Conservation (phyloP, 2,888 invertebrate species). For the Bellardia pandia region DNA sequence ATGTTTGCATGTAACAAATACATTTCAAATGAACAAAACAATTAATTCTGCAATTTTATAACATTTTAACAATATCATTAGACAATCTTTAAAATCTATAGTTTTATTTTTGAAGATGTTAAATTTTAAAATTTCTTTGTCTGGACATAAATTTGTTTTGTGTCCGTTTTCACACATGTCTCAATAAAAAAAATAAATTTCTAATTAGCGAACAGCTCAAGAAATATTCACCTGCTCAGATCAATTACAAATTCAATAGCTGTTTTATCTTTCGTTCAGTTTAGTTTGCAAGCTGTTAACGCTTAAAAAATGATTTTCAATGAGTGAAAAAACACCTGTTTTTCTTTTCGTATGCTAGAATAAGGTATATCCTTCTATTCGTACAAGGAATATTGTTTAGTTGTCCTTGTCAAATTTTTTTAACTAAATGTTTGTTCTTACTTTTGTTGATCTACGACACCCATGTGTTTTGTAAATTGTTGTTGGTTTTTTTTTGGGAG, state of each 20-base stretch:
- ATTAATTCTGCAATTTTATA: conserved; percentile 34
- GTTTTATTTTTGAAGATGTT: neutral
- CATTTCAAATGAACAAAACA: neutral
- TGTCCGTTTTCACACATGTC: conserved; percentile 1
- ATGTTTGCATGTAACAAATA: neutral
- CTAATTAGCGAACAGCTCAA: neutral
- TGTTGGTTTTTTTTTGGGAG: conserved; percentile 1
- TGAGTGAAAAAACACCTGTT: conserved; percentile 51
- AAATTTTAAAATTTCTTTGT: neutral
- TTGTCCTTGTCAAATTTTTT: conserved; percentile 2
- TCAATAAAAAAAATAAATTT: neutral
- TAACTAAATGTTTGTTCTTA: conserved; percentile 7
- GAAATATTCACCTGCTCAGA: conserved; percentile 47
- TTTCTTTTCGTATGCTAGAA: neutral
- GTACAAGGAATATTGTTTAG: neutral
- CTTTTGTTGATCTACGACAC: neutral
- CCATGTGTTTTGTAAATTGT: conserved; percentile 31
- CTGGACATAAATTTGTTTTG: neutral
- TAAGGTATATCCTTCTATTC: too few relatives aligned
- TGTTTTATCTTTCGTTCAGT: conserved; percentile 10
- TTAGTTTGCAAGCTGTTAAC: conserved; percentile 40
- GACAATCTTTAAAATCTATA: neutral
- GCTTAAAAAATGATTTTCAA: conserved; percentile 41
- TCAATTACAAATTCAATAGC: conserved; percentile 33
- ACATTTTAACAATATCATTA: conserved; percentile 17